Conservation (phyloP, 2,113 vertebrate genomes). For the Chaetura pelagica region DNA sequence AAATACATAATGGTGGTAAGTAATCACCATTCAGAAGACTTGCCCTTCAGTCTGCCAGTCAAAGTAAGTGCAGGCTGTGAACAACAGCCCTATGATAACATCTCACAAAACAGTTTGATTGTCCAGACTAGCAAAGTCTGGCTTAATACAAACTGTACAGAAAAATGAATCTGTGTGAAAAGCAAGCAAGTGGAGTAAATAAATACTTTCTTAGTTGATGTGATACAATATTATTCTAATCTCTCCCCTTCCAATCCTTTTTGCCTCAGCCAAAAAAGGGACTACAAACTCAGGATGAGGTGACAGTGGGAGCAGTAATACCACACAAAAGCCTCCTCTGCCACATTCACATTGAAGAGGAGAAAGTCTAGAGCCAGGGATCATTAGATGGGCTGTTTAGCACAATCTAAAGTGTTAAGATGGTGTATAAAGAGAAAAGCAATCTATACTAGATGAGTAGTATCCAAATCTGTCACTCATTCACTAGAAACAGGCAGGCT, state of each 20-base stretch:
- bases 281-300: neutral
- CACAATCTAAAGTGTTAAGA: neutral
- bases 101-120: neutral
- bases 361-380: neutral
- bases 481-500: conserved; percentile 1
- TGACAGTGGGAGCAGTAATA: neutral
- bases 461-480: neutral
- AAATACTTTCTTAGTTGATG: neutral
- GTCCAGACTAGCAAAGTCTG: neutral
- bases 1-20: neutral
- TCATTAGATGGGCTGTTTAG: neutral
- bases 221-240: neutral
- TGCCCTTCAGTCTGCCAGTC: neutral
- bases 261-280: neutral
- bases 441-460: neutral
- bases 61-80: neutral
- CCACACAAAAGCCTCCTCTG: neutral
- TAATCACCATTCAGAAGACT: neutral
- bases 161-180: neutral
- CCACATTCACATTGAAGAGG: neutral
- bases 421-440: neutral
- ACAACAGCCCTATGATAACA: neutral
- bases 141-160: neutral
- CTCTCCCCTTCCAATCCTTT: neutral
- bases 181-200: neutral